Conservation (phyloP, 2,888 invertebrate species). For the Herminia tarsipennalis region DNA sequence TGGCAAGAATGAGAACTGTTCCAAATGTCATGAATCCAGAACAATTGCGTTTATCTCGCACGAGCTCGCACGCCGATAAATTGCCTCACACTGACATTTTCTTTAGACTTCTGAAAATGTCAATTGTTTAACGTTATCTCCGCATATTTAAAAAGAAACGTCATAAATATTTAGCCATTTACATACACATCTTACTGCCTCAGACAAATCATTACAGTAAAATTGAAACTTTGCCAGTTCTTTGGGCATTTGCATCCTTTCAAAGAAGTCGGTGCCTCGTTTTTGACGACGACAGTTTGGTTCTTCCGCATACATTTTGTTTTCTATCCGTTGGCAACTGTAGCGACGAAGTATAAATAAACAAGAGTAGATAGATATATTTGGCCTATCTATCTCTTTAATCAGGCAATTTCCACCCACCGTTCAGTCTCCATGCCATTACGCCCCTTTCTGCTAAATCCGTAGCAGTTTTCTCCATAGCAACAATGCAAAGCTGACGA, state of each 20-base stretch:
- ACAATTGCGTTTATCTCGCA: constrained; percentile 46
- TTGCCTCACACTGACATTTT: constrained; percentile 25
- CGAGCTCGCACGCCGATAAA: constrained; percentile 34
- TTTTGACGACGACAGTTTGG: constrained; percentile 14
- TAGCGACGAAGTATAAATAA: constrained; percentile 37
- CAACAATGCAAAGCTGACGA: neutral
- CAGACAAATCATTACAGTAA: too few relatives aligned
- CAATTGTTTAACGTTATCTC: too few relatives aligned
- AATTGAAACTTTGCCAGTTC: constrained; percentile 25
- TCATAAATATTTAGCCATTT: too few relatives aligned
- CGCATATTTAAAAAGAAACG: too few relatives aligned
- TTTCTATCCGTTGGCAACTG: constrained; percentile 35
- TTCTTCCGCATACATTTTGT: constrained; percentile 35
- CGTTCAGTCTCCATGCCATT: neutral
- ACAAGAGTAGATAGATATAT: constrained; percentile 16
- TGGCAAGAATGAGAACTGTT: constrained; percentile 41
- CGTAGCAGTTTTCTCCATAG: neutral
- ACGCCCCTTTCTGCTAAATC: neutral
- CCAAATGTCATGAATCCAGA: constrained; percentile 55
- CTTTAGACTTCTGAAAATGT: neutral
- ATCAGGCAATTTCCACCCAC: neutral
- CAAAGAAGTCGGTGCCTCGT: constrained; percentile 32
- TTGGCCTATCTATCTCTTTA: constrained; percentile 1
- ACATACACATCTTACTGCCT: too few relatives aligned
- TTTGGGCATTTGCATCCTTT: constrained; percentile 13